A percentile compares a stretch with the other conserved stretches of the same genome.
These are phyloP conservation scores for Acanthosoma haemorrhoidale DNA, from an alignment of 2,888 invertebrate genomes.

Conservation along the genomic window DNA sequence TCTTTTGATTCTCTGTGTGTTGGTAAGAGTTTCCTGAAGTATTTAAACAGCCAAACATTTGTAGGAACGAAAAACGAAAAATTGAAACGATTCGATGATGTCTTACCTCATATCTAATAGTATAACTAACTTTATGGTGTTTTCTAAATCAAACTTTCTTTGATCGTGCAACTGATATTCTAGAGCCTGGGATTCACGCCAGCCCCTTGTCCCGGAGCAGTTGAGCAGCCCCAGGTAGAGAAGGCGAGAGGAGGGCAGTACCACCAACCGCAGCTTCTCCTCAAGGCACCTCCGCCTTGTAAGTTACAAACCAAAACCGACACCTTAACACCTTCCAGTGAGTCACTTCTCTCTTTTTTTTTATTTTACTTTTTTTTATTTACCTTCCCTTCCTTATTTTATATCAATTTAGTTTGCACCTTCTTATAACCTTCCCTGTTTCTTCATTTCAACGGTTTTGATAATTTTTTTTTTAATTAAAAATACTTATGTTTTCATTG, in stretches of 20 bases:
- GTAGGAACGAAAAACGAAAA: too few relatives aligned
- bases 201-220: neutral
- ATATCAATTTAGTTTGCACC: neutral
- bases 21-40: too few relatives aligned
- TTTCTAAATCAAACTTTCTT: too few relatives aligned
- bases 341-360: slow-evolving; percentile 30
- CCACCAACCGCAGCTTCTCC: slow-evolving; percentile 34
- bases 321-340: slow-evolving; percentile 32
- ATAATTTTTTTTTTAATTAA: too few relatives aligned
- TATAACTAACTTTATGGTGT: too few relatives aligned
- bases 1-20: too few relatives aligned
- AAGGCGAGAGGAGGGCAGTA: slow-evolving; percentile 21
- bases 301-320: slow-evolving; percentile 33
- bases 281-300: slow-evolving; percentile 39
- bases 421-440: neutral
- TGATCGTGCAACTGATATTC: neutral
- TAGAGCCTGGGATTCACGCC: neutral
- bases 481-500: too few relatives aligned
- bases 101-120: too few relatives aligned
- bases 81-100: too few relatives aligned
- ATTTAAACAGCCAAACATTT: too few relatives aligned
- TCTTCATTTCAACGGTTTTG: neutral
- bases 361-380: slow-evolving; percentile 19
- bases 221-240: neutral
- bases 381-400: neutral